Base-by-base conservation (phyloP, 2,113 vertebrate species). In the Solea senegalensis region DNA sequence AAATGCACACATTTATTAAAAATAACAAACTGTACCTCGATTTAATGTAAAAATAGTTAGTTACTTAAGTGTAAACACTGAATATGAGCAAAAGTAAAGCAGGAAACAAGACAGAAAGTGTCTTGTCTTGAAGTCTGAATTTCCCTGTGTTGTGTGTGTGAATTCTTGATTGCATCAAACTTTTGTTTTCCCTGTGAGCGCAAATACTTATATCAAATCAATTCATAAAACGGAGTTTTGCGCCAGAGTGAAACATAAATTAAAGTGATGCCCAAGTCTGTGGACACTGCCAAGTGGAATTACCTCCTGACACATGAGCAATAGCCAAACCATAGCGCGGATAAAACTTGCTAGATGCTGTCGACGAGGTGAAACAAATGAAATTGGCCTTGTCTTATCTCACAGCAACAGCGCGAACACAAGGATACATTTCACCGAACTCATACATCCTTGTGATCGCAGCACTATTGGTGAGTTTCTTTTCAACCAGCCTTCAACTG, bases 331-430 rank as follows among this genome's bases (percentile, higher is more conserved):
- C 62, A 14, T 45, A 69, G 60, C 45, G 44, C 59, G 68, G 71
- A 72, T 65, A 75, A 77, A 86, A 78, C 60, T 68, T 69, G 63
- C 74, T 82, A 79, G 78, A 72, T 40, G 39, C 76, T 84, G 88
- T 88, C 76, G 27, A 69, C 49, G 2, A 65, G 70, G 68, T 60
- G 5, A 62, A 74, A 89, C 83, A 85, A 69, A 86, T 88, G 74
- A 87, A 88, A 88, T 84, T 78, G 72, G 73, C 72, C 85, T 88
- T 63, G 82, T 90, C 84, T 92, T 90, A 91, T 90, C 90, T 88
- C 80, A 21, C 71, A 27, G 52, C 50, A 81, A 63, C 89, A 90
- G 86, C 41, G 28, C 34, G 76, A 83, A 78, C 86, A 80, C 74
- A 48, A 62, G 75, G 69, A 71, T 62, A 70, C 84, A 76, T 80